Evolutionary conservation across 2,797 vertebrate species (phyloP).

Genomic region (Hydrocynus forskahlii): DNA sequence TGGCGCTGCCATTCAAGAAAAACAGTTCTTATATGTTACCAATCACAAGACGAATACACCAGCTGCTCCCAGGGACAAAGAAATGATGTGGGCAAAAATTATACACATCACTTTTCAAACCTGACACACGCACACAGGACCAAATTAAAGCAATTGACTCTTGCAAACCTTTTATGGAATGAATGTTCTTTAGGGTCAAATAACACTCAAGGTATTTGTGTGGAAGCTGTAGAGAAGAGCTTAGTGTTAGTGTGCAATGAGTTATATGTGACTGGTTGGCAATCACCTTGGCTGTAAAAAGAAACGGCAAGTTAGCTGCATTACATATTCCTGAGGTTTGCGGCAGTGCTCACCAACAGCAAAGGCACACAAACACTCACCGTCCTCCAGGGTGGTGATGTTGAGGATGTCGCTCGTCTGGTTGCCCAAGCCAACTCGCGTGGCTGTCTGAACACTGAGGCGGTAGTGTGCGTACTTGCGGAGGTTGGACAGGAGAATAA

Average conservation of each 20-base stretch:
- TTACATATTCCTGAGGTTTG: not conserved
- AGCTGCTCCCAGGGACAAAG: not conserved
- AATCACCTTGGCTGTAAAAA: constrained; percentile 7
- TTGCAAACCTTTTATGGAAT: not conserved
- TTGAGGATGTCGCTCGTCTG: constrained; percentile 80
- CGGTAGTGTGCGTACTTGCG: constrained; percentile 80
- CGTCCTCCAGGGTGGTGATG: constrained; percentile 84
- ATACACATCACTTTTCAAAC: not conserved
- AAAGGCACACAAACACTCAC: constrained; percentile 66
- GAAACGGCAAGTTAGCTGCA: not conserved
- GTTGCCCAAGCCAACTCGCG: constrained; percentile 76
- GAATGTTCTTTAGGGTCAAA: not conserved
- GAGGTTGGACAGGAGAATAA: constrained; percentile 72
- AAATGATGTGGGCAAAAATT: not conserved
- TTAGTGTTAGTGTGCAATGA: not conserved
- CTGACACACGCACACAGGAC: not conserved
- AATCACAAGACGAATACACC: constrained; percentile 10
- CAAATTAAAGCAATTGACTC: not conserved
- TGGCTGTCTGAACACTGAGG: constrained; percentile 75
- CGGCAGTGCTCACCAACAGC: not conserved
- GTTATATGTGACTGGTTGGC: not conserved
- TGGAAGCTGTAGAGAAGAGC: not conserved
- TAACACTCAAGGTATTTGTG: not conserved
- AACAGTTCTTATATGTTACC: constrained; percentile 64
- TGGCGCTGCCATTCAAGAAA: constrained; percentile 84